A percentile compares a stretch with the other conserved stretches of the same genome.
Evolutionary conservation across 2,797 vertebrate species (phyloP).

Genomic region (Lacerta agilis): DNA sequence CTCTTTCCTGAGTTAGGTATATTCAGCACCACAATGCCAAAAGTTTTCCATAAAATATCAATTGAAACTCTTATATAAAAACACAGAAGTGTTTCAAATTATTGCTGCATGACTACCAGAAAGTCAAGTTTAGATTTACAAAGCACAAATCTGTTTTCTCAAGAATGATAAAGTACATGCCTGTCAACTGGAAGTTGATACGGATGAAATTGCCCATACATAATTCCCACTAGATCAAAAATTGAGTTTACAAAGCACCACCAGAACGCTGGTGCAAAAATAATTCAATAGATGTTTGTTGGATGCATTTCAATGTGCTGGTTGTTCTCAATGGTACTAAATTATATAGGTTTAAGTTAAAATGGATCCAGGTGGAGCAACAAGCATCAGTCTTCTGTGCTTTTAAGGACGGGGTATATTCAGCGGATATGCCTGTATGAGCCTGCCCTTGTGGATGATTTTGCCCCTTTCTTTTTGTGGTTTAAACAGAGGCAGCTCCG

Average conservation of each 20-base stretch:
- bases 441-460: neutral
- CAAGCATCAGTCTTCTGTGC: slow-evolving; percentile 8
- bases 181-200: slow-evolving; percentile 13
- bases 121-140: slow-evolving; percentile 2
- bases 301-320: slow-evolving; percentile 8
- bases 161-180: neutral
- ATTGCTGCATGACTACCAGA: neutral
- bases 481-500: neutral
- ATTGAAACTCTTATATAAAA: neutral
- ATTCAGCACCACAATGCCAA: slow-evolving; percentile 1
- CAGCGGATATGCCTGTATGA: neutral
- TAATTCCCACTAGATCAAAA: slow-evolving; percentile 16
- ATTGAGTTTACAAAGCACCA: slow-evolving; percentile 11
- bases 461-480: neutral
- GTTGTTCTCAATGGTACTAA: neutral
- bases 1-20: neutral
- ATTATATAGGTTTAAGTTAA: slow-evolving; percentile 1
- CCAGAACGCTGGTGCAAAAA: neutral
- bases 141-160: slow-evolving; percentile 22
- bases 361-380: neutral
- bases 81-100: slow-evolving; percentile 9
- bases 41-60: neutral
- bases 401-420: neutral
- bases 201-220: slow-evolving; percentile 27
- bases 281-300: slow-evolving; percentile 11